Percentiles rank a stretch among this genome's conserved stretches.
phyloP scores from a whole-genome alignment of 2,888 invertebrate species.

The Lasioglossum malachurum region DNA sequence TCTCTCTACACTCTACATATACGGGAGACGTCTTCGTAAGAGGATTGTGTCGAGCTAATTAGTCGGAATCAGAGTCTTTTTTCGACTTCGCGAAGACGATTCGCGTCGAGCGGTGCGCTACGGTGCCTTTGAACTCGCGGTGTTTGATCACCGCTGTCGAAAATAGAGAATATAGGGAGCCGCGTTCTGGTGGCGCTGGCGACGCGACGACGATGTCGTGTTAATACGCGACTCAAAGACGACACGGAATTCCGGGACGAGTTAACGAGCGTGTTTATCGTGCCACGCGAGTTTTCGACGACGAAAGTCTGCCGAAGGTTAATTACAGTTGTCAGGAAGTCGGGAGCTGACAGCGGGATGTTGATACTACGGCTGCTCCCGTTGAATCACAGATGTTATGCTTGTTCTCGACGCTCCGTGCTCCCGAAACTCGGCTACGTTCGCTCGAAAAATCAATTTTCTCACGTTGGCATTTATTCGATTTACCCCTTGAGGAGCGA shows the following conservation, averaged over 20 bases:
- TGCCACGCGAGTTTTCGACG: conserved; percentile 29
- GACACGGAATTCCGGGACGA: conserved; percentile 35
- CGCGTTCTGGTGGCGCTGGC: not conserved
- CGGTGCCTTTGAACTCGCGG: conserved; percentile 14
- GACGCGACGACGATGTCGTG: conserved; percentile 15
- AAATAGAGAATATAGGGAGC: conserved; percentile 24
- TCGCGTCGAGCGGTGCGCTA: not conserved
- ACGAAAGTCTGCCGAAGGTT: conserved; percentile 42
- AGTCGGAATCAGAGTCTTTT: conserved; percentile 1
- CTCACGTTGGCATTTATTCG: not conserved
- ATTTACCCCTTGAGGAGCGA: too few relatives aligned
- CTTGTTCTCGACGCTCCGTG: not conserved
- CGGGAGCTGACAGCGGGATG: not conserved
- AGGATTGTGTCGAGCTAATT: not conserved
- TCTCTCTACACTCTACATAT: not conserved
- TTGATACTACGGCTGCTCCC: not conserved
- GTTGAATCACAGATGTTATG: not conserved
- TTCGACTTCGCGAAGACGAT: not conserved
- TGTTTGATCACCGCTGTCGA: conserved; percentile 20
- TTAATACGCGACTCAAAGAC: conserved; percentile 31
- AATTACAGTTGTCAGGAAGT: conserved; percentile 43
- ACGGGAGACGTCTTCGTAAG: not conserved
- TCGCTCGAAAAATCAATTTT: not conserved
- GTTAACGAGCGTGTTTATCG: conserved; percentile 50
- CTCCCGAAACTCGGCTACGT: not conserved